Evolutionary conservation across 2,797 vertebrate species (phyloP).

Genomic region (Austrolebias charrua): DNA sequence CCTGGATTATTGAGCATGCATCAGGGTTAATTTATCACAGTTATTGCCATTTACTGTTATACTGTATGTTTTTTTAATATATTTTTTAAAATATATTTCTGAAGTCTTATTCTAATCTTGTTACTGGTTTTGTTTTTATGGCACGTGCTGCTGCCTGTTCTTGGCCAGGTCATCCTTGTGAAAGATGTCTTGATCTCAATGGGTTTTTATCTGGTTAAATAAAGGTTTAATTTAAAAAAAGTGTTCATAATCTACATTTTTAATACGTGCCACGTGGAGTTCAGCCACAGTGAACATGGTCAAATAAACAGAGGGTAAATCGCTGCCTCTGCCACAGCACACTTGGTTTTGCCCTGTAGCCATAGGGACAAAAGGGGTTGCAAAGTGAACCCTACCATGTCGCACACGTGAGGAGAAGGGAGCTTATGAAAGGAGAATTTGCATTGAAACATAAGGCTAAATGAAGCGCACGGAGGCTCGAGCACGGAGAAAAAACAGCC

Average conservation of each 20-base stretch:
- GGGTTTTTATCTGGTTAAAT: no score
- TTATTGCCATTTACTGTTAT: no score
- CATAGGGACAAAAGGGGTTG: constrained; percentile 58
- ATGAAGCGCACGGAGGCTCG: constrained; percentile 73
- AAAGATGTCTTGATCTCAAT: no score
- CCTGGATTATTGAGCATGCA: no score
- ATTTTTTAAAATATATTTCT: no score
- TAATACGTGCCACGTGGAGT: constrained; percentile 33
- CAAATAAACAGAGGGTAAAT: constrained; percentile 65
- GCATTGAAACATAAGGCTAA: constrained; percentile 83
- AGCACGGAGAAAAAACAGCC: constrained; percentile 70
- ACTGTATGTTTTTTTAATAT: no score
- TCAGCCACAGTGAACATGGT: constrained; percentile 30
- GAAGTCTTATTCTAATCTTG: no score
- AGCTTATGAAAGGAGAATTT: constrained; percentile 72
- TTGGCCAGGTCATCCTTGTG: no score
- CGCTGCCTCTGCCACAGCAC: constrained; percentile 37
- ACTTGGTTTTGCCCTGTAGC: constrained; percentile 49
- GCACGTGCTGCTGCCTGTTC: no score
- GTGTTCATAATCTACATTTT: not conserved
- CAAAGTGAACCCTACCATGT: constrained; percentile 70
- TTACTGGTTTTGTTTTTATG: no score
- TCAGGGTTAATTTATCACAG: no score
- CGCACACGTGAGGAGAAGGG: constrained; percentile 68
- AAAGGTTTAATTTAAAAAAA: no score